phyloP scores from a whole-genome alignment of 2,113 vertebrate genomes.

The Ginglymostoma cirratum region DNA sequence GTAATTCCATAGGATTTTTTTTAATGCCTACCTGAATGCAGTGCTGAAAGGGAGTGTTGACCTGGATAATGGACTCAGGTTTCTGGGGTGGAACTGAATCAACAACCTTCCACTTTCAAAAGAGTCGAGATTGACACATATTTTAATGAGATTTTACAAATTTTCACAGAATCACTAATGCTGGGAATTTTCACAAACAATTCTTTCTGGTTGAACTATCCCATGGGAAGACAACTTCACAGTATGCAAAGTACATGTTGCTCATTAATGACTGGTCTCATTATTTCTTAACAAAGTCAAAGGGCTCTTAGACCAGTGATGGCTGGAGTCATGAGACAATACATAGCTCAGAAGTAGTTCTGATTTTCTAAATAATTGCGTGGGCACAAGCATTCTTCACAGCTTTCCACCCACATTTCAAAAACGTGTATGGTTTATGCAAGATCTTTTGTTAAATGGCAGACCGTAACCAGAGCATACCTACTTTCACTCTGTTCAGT shows the following conservation, averaged over 20 bases:
- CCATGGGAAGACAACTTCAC: neutral
- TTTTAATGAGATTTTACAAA: neutral
- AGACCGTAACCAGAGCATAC: neutral
- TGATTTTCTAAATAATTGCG: neutral
- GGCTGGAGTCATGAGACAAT: neutral
- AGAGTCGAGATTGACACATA: neutral
- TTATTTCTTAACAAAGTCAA: neutral
- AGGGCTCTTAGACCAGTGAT: neutral
- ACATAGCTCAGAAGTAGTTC: neutral
- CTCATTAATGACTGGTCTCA: neutral
- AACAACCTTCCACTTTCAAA: neutral
- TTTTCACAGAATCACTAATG: neutral
- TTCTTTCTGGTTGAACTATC: neutral
- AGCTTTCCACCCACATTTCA: constrained; percentile 11
- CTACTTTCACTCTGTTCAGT: neutral
- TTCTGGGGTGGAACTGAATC: neutral
- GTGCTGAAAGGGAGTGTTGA: neutral
- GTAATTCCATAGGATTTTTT: neutral
- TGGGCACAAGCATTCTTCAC: neutral
- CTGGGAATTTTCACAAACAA: neutral
- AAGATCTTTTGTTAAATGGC: neutral
- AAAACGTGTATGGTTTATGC: neutral
- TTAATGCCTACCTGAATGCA: neutral
- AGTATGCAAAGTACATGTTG: neutral
- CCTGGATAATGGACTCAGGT: neutral